A percentile compares a stretch with the other conserved stretches of the same genome.
phyloP scores from a whole-genome alignment of 2,888 invertebrate species.

The Scaptomyza reducta region DNA sequence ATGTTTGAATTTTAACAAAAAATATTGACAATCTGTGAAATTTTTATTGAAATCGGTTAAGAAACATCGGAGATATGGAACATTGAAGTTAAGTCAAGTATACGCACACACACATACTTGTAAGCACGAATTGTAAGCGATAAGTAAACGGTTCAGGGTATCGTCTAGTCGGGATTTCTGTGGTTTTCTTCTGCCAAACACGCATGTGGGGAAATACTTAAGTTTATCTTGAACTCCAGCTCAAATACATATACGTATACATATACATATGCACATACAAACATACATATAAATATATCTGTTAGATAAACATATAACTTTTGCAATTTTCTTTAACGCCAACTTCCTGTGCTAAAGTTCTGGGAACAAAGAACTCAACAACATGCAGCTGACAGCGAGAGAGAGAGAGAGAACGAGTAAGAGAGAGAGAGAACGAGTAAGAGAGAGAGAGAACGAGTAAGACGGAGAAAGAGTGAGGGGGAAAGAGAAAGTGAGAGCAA shows the following conservation, averaged over 20 bases:
- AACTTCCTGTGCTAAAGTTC: slow-evolving; percentile 28
- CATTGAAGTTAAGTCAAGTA: no score
- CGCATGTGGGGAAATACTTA: slow-evolving; percentile 30
- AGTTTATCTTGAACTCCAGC: slow-evolving; percentile 28
- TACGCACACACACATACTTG: no score
- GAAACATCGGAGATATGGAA: no score
- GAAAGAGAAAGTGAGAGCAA: no score
- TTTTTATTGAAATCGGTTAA: no score
- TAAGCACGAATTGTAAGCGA: no score
- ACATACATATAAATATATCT: neutral
- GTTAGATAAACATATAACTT: slow-evolving; percentile 22
- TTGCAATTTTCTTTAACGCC: slow-evolving; percentile 10
- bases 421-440: neutral
- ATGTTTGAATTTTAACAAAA: no score
- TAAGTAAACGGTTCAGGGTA: no score
- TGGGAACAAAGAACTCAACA: neutral
- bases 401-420: neutral
- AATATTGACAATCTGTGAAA: no score
- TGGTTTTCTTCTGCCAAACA: slow-evolving; percentile 35
- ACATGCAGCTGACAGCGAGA: neutral
- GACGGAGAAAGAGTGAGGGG: no score
- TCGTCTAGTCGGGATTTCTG: no score
- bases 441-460: neutral
- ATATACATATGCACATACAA: slow-evolving; percentile 5
- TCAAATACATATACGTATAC: no score